phyloP scores from a whole-genome alignment of 2,113 vertebrate species.

The Symphodus melops region DNA sequence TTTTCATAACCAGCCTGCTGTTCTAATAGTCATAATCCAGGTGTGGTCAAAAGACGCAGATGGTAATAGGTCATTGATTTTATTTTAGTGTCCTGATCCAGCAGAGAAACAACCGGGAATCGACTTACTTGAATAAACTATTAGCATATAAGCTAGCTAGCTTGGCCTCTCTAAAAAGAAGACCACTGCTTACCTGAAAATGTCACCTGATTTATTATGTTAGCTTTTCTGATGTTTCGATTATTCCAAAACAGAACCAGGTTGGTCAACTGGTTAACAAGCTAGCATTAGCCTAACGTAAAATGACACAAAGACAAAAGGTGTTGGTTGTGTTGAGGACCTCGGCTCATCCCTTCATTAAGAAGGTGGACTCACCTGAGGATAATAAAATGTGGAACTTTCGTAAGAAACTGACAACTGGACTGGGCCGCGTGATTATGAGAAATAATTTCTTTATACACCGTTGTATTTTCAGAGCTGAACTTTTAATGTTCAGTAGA shows the following conservation, averaged over 20 bases:
- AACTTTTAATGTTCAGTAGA: conserved; percentile 12
- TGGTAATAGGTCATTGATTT: not conserved
- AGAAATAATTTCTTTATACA: not conserved
- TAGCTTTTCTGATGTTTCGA: not conserved
- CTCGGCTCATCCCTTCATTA: not conserved
- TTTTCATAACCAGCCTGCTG: too few species aligned
- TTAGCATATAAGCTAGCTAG: not conserved
- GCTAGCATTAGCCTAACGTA: not conserved
- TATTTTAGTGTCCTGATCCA: not conserved
- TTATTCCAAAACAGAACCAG: not conserved
- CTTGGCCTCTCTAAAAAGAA: not conserved
- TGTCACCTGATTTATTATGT: too few species aligned
- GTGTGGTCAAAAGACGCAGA: too few species aligned
- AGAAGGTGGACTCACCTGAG: not conserved
- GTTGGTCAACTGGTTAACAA: conserved; percentile 3
- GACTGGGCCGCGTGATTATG: not conserved
- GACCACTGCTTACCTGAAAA: not conserved
- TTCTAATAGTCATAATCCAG: too few species aligned
- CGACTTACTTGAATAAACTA: not conserved
- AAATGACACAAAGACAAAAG: not conserved
- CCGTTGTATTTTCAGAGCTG: not conserved
- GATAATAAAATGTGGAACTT: not conserved
- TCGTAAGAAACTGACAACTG: not conserved
- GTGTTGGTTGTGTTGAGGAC: not conserved
- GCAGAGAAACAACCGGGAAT: not conserved